Evolutionary conservation across 2,888 invertebrate species (phyloP), one percentile per base, ranked within the genome.

Genomic region (Lithophane ornitopus): DNA sequence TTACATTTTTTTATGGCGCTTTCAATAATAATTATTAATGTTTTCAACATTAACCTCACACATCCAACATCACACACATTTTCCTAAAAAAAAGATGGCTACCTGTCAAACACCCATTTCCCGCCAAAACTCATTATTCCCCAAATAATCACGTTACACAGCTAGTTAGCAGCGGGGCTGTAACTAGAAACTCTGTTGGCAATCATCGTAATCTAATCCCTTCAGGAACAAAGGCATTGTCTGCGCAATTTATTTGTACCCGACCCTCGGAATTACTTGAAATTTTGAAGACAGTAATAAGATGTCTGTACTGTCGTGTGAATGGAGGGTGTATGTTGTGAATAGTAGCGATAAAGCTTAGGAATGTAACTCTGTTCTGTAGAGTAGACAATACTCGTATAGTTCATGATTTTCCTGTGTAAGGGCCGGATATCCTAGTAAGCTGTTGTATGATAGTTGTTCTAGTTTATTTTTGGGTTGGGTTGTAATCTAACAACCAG

Each of bases 181-280:
- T 85, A 80, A 85, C 73, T 76, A 74, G 82, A 78, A 70, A 76
- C 81, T 73, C 58, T 56, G 83, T 78, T 78, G 70, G 80, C 78
- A 86, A 87, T 87, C 84, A 82, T 80, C 46, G 81, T 87, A 86
- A 87, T 87, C 78, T 72, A 77, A 87, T 85, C 78, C 78, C 65
- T 61, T 39, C 58, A 73, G 70, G 77, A 85, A 85, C 85, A 82
- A 86, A 86, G 86, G 80, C 74, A 63, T 63, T 73, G 72, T 80
- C 77, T 76, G 68, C 82, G 74, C 77, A 85, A 87, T 85, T 87
- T 86, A 86, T 85, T 86, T 74, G 79, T 61, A 70, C 79, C 81
- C 75, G 74, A 80, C 86, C 81, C 82, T 74, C n/a, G 54, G 61
- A 69, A 80, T 86, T 85, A 78, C 80, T 79, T 74, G 74, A 81